Percentiles rank a stretch among this genome's conserved stretches.
These are phyloP conservation scores for Poeciliopsis presidionis DNA, from an alignment of 2,797 vertebrate genomes.

Conservation along the genomic window DNA sequence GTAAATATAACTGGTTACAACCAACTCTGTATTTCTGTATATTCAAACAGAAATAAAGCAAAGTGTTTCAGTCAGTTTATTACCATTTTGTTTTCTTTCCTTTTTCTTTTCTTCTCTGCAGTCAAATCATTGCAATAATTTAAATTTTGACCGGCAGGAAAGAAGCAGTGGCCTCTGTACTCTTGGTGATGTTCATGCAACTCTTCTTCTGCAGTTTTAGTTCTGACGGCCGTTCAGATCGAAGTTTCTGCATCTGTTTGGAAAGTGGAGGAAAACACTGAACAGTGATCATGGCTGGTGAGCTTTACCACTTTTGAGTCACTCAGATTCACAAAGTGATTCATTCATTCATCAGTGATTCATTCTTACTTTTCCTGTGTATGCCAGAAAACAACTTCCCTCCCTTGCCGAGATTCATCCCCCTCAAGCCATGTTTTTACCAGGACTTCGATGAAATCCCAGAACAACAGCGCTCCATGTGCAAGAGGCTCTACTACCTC, in stretches of 20 bases:
- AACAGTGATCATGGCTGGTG: slow-evolving; percentile 79
- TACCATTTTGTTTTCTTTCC: not conserved
- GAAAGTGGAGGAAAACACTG: slow-evolving; percentile 38
- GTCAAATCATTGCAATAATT: not conserved
- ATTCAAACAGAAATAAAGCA: slow-evolving; percentile 12
- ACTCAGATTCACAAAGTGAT: not conserved
- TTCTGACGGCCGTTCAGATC: slow-evolving; percentile 41
- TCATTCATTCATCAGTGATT: slow-evolving; percentile 9
- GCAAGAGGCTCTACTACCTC: slow-evolving; percentile 91
- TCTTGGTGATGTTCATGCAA: slow-evolving; percentile 8
- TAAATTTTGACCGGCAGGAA: slow-evolving; percentile 6
- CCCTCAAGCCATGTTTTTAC: slow-evolving; percentile 95
- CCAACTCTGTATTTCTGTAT: not conserved
- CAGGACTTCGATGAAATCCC: slow-evolving; percentile 96
- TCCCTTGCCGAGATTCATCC: slow-evolving; percentile 90
- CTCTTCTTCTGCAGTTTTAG: slow-evolving; percentile 46
- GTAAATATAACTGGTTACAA: too few species aligned
- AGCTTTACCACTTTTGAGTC: slow-evolving; percentile 15
- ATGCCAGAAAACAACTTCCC: slow-evolving; percentile 92
- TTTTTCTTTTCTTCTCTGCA: not conserved
- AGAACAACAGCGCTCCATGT: slow-evolving; percentile 86
- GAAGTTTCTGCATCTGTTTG: slow-evolving; percentile 46
- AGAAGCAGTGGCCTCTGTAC: not conserved
- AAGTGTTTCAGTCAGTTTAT: not conserved
- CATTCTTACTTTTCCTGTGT: slow-evolving; percentile 23